Evolutionary conservation across 1,140 invertebrate species (phyloP), one percentile per base, ranked within the genome.

Genomic region (Lepidostoma basale): DNA sequence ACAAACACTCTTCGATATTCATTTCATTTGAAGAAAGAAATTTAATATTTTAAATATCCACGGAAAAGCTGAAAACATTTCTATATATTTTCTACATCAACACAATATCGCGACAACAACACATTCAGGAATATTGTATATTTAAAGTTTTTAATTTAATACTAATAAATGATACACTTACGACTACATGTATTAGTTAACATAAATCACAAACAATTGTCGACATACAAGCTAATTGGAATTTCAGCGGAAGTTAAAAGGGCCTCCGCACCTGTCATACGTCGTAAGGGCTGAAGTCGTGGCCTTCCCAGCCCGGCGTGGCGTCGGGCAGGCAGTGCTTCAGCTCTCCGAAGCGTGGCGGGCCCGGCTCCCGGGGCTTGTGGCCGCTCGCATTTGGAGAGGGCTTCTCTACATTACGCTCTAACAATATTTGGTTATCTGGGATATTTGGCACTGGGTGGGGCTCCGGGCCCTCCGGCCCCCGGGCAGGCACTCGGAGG

Each of bases 371-470:
- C 20, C 18, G 33, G n/a, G 52, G 25, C 40, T 40, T 45, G 18
- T 14, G 18, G 18, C 9, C 18, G 18, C 33, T 14, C 42, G 52
- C 9, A 52, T 52, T 52, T 16, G n/a, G 42, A 8, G 42, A 20
- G 18, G 42, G 16, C 23, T 62, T 66, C 33, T 67, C 69, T 71
- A 65, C 18, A 63, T 59, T 69, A 67, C 26, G 56, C 18, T 69
- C 67, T 73, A 69, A 69, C 60, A 58, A 30, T 42, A 52, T 72
- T 68, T 56, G 47, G 54, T 66, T 62, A 67, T 63, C 40, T 40
- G 63, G 47, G 36, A 67, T 64, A 67, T 73, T 73, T 73, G 71
- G 71, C 71, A 73, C 71, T 73, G 64, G 26, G 45, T 69, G 71
- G 64, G 67, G 63, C 59, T 73, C 70, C 63, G 49, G 58, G 42